Base-by-base conservation (phyloP, 2,888 invertebrate genomes). In the Phasia obesa region DNA sequence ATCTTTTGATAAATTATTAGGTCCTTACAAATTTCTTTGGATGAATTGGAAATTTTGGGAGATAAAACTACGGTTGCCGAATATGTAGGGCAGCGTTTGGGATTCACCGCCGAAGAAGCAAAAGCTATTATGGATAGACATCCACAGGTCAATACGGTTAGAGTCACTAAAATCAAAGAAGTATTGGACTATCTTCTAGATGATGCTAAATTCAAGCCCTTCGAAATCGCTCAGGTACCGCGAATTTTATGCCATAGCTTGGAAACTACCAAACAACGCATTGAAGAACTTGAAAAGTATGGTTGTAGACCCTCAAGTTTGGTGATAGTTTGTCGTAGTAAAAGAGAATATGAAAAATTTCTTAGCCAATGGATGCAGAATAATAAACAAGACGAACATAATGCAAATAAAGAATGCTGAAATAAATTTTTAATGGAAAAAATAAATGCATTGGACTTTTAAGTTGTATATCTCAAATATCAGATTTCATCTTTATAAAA, bases 131-230 rank as follows among this genome's bases (percentile, higher is more conserved):
- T 92, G 88, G 64, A 87, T 19, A 93, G 89, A 88, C 91, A 93
- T 87, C 93, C 93, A n/a, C 91, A 92, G 67, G 90, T 94, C 6
- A 90, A 91, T 81, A 92, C 91, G 57, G 93, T 93, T 55, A 91
- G 94, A 84, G 93, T 93, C 1, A 92, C 92, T 5, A 94, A 94
- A 93, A 92, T 93, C 5, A 94, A 94, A 89, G 91, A 92, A 79
- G 93, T 94, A 80, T 86, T 94, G 44, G 94, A 94, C 87, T 94
- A 92, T 87, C 88, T 94, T 21, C 88, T 93, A 7, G 88, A 91
- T 64, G 93, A 93, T 86, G 91, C 87, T 15, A 92, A 93, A 1
- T 94, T 93, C 87, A 86, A 89, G 5, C 91, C 92, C 5, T 90
- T 92, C 84, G 93, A 94, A 73, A 92, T 94, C 75, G 92, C 92